Base-by-base conservation (phyloP, 1,140 invertebrate genomes). In the Eurosta solidaginis region DNA sequence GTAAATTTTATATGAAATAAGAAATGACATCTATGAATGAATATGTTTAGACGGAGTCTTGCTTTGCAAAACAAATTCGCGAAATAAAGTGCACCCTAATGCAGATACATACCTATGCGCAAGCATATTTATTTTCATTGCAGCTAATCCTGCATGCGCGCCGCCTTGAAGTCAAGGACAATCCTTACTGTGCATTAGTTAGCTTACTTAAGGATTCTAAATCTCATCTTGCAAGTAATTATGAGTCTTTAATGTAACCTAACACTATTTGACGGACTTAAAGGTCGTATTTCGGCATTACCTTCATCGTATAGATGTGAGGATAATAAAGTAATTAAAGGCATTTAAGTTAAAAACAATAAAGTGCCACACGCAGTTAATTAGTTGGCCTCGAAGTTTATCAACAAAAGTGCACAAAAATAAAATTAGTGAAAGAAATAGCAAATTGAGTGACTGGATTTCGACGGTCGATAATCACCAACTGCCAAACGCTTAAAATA, bases 301-400 rank as follows among this genome's bases (percentile, higher is more conserved):
- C 33, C 59, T 68, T 42, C 36, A 12, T 5, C 59, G 20, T n/a
- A 36, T 20, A 2, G 50, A n/a, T 68, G 59, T 3, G 42, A 17
- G 74, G 5, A 42, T 75, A 45, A 49, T 75, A 75, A 75, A 75
- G 74, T 27, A 45, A 75, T 75, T n/a, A 44, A 49, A 22, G 42
- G 82, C 59, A 68, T 68, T 68, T 68, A 68, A 68, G 59, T 5
- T 85, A 83, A 80, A 78, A 80, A 85, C 85, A 85, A 85, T 85
- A 84, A 85, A 85, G 82, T 85, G 83, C 84, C 83, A 85, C 83
- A 85, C 83, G 84, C 83, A 85, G 84, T 85, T 85, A 85, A 85
- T 85, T 82, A 78, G 73, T 25, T 27, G 59, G 73, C 50, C 5
- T 47, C 20, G 81, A 85, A 83, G 83, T 83, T 81, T 81, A 74